These are phyloP conservation scores for Spheniscus humboldti DNA, from an alignment of 2,797 vertebrate genomes.

Conservation along the genomic window DNA sequence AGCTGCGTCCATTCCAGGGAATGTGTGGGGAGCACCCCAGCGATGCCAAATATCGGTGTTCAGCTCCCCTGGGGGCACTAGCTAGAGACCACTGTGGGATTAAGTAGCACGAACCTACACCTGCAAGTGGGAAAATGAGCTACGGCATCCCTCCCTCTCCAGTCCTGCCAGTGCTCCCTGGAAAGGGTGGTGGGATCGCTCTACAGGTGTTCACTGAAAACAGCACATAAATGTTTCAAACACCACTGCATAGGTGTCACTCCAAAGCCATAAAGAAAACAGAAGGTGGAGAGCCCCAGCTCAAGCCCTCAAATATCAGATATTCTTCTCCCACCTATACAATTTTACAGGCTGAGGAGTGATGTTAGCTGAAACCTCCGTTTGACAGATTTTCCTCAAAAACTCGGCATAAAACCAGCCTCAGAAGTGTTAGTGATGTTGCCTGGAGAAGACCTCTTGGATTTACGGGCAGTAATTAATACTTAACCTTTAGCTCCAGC, in stretches of 20 bases:
- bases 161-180: background rate
- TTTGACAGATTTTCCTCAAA: slow-evolving; percentile 24
- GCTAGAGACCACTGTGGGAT: background rate
- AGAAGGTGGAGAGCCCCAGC: background rate
- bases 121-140: background rate
- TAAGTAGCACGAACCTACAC: background rate
- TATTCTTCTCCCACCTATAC: background rate
- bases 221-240: slow-evolving; percentile 27
- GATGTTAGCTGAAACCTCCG: slow-evolving; percentile 5
- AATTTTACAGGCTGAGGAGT: background rate
- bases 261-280: background rate
- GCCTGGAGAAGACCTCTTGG: slow-evolving; percentile 44
- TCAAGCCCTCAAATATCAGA: background rate
- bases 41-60: rapidly evolving
- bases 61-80: background rate
- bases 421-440: slow-evolving; percentile 11
- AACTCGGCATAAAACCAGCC: background rate
- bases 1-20: background rate
- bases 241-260: background rate
- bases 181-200: background rate
- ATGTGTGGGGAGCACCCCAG: background rate
- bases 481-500: slow-evolving; percentile 38
- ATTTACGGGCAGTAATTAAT: slow-evolving; percentile 22
- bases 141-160: background rate
- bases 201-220: background rate